phyloP scores from a whole-genome alignment of 2,888 invertebrate species.

The Harpagoxenus sublaevis region DNA sequence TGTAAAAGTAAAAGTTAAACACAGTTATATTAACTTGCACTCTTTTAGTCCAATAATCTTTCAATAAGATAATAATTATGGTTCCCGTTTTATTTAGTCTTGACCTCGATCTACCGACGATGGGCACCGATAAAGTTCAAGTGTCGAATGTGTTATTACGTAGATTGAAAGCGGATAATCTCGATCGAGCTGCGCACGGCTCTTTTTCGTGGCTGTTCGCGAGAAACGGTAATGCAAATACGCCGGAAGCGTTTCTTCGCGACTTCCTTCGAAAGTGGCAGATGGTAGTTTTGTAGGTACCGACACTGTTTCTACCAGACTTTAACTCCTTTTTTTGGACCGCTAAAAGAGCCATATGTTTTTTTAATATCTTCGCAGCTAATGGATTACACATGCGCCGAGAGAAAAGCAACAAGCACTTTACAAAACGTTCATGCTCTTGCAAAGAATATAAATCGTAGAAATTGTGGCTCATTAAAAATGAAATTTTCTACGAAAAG shows the following conservation, averaged over 20 bases:
- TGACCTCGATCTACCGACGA: neutral
- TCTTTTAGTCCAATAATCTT: neutral
- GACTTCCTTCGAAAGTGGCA: constrained; percentile 37
- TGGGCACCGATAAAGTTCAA: neutral
- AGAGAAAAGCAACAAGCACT: constrained; percentile 3
- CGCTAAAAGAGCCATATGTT: neutral
- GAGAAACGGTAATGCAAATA: constrained; percentile 30
- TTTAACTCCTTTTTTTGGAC: constrained; percentile 17
- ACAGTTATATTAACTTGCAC: neutral
- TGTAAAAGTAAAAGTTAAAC: neutral
- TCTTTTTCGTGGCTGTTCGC: constrained; percentile 12
- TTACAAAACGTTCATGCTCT: neutral
- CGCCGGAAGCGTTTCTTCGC: constrained; percentile 38
- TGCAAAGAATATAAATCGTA: neutral
- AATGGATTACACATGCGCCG: constrained; percentile 37
- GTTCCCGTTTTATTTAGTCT: neutral
- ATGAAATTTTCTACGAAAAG: neutral
- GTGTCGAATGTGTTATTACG: constrained; percentile 23
- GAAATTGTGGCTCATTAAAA: neutral
- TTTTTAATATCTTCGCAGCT: constrained; percentile 6
- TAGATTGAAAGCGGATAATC: constrained; percentile 33
- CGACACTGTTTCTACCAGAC: neutral
- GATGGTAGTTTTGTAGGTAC: constrained; percentile 34
- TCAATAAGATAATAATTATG: neutral
- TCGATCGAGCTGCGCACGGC: constrained; percentile 5